phyloP scores from a whole-genome alignment of 2,888 invertebrate genomes.

The Idaea biselata region DNA sequence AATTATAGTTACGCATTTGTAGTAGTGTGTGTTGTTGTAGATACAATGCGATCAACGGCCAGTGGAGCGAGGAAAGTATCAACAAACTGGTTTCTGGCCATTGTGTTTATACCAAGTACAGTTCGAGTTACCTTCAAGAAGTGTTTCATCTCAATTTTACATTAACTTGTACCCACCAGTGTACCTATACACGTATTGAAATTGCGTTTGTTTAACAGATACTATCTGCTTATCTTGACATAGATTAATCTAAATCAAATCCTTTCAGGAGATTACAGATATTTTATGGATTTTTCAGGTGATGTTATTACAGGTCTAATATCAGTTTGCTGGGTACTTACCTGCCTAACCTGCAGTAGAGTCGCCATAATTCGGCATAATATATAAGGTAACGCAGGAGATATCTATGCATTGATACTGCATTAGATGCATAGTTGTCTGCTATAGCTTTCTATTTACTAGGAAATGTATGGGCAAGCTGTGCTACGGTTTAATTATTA shows the following conservation, averaged over 20 bases:
- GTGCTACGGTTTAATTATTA: no score
- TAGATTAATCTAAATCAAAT: not conserved
- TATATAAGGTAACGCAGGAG: not conserved
- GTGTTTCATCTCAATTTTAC: not conserved
- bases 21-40: not conserved
- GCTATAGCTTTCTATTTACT: no score
- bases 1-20: not conserved
- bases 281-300: not conserved
- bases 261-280: not conserved
- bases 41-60: slow-evolving; percentile 16
- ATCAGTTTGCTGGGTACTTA: not conserved
- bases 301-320: not conserved
- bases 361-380: not conserved
- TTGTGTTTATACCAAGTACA: slow-evolving; percentile 31
- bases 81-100: slow-evolving; percentile 56
- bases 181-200: not conserved
- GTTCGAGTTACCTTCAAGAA: no score
- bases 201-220: not conserved
- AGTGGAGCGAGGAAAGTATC: slow-evolving; percentile 40
- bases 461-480: no score
- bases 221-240: not conserved
- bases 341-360: not conserved
- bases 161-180: not conserved
- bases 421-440: no score
- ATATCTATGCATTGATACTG: no score